Evolutionary conservation across 2,797 vertebrate species (phyloP).

Genomic region (Gastrophryne carolinensis): DNA sequence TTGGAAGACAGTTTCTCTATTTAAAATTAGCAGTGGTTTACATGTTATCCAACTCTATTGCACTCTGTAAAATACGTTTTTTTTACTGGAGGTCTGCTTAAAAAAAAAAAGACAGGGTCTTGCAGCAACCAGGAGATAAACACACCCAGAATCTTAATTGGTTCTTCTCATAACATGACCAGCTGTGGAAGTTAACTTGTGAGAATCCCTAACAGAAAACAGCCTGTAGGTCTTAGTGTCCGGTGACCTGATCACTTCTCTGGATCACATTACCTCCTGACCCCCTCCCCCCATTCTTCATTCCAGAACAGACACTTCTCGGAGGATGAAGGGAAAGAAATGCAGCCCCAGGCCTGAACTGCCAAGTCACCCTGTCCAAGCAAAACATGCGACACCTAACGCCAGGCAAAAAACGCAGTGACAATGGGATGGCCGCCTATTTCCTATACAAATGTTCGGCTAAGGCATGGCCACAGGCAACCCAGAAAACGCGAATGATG

Average conservation of each 20-base stretch:
- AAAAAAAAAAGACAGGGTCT: no score
- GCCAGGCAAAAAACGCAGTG: background rate
- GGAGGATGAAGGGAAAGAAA: background rate
- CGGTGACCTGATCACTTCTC: background rate
- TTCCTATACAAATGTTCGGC: no score
- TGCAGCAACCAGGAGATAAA: background rate
- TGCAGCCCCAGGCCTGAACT: background rate
- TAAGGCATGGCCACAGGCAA: no score
- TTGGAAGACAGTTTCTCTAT: no score
- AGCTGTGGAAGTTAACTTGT: background rate
- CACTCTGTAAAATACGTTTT: no score
- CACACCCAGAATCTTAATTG: no score
- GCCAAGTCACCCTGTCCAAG: background rate
- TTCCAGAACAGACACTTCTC: background rate
- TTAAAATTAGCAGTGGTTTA: no score
- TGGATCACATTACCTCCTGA: background rate
- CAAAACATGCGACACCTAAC: background rate
- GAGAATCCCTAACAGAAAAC: background rate
- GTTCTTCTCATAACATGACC: background rate
- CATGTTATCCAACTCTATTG: no score
- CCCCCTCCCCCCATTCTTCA: no score
- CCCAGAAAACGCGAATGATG: no score
- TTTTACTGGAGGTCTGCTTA: no score
- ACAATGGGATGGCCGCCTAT: background rate
- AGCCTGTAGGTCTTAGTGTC: background rate